Percentiles rank a stretch among this genome's conserved stretches.
Evolutionary conservation across 2,888 invertebrate genomes (phyloP).

Genomic region (Nezara viridula): DNA sequence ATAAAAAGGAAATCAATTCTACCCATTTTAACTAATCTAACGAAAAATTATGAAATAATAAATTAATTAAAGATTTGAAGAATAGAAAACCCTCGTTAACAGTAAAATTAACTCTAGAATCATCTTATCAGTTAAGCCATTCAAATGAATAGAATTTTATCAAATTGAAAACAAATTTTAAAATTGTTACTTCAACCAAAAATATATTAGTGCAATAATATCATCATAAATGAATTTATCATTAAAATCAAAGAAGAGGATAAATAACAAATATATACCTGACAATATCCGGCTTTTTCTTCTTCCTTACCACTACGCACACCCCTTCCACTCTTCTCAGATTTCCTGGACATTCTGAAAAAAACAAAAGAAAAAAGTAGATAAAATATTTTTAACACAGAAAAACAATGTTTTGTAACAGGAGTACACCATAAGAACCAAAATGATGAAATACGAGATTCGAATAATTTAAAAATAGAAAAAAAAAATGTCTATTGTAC

Average conservation of each 20-base stretch:
- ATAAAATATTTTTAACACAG: too few relatives aligned
- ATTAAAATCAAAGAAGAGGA: not conserved
- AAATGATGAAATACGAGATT: not conserved
- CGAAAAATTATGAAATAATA: not conserved
- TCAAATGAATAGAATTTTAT: too few relatives aligned
- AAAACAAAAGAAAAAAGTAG: not conserved
- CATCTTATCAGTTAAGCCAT: too few relatives aligned
- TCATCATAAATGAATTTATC: too few relatives aligned
- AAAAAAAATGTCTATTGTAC: too few relatives aligned
- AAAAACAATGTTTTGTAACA: too few relatives aligned
- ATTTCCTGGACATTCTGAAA: conserved; percentile 12
- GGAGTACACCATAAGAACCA: not conserved
- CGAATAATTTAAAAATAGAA: too few relatives aligned
- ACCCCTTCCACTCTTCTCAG: conserved; percentile 12
- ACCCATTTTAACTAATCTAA: not conserved
- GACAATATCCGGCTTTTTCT: conserved; percentile 9
- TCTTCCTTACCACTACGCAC: conserved; percentile 24
- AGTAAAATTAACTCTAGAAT: too few relatives aligned
- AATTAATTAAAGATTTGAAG: not conserved
- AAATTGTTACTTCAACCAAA: too few relatives aligned
- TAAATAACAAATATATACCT: not conserved
- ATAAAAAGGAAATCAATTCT: not conserved
- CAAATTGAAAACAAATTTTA: too few relatives aligned
- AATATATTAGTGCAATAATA: too few relatives aligned
- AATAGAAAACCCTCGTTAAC: not conserved